Conservation (phyloP, 2,797 vertebrate genomes). For the Myoxocephalus aenaeus region DNA sequence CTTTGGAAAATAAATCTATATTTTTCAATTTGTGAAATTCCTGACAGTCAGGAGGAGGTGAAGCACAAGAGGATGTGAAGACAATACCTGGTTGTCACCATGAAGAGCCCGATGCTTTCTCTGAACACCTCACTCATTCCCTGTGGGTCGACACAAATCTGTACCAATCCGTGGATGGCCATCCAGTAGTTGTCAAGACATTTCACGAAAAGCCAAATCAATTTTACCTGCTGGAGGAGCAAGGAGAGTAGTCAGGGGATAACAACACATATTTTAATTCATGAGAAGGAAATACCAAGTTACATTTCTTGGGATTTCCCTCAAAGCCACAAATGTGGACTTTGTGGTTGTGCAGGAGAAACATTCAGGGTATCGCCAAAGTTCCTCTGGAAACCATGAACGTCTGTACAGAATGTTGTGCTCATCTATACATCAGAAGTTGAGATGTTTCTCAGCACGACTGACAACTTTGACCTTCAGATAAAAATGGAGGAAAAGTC, state of each 20-base stretch:
- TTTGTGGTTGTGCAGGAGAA: neutral
- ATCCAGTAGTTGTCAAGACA: neutral
- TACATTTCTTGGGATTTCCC: neutral
- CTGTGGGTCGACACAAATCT: neutral
- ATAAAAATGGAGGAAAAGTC: neutral
- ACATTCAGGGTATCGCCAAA: neutral
- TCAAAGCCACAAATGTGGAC: neutral
- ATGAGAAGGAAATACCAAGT: neutral
- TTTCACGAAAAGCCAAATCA: neutral
- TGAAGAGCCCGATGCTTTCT: neutral
- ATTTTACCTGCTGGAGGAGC: neutral
- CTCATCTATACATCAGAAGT: neutral
- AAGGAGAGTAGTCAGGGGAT: neutral
- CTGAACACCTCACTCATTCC: neutral
- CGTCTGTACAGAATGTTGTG: neutral
- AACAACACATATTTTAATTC: neutral
- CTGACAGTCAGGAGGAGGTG: slow-evolving; percentile 31
- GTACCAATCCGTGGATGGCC: neutral
- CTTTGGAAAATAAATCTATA: slow-evolving; percentile 65
- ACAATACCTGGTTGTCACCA: slow-evolving; percentile 9
- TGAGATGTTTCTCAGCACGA: neutral
- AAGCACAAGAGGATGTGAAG: slow-evolving; percentile 20
- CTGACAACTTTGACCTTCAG: neutral
- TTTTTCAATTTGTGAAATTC: slow-evolving; percentile 67
- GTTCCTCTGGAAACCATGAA: neutral